Evolutionary conservation across 2,888 invertebrate genomes (phyloP).

Genomic region (Lomographa bimaculata): DNA sequence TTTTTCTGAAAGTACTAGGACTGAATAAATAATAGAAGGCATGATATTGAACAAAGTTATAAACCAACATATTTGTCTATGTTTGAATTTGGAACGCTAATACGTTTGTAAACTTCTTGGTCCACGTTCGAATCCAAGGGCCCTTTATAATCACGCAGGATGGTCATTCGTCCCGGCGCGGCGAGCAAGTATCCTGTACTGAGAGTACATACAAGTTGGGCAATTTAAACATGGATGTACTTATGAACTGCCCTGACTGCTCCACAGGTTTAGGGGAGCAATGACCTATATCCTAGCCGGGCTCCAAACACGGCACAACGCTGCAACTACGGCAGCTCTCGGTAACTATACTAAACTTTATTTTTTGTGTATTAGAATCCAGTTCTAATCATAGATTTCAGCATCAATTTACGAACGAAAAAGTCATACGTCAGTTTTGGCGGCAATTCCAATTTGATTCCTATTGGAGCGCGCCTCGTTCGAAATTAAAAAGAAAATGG

Average conservation of each 20-base stretch:
- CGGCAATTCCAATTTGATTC: constrained; percentile 66
- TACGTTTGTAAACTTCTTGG: constrained; percentile 22
- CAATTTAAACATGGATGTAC: constrained; percentile 81
- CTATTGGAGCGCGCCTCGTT: constrained; percentile 53
- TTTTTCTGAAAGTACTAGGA: too few relatives aligned
- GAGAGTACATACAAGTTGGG: constrained; percentile 77
- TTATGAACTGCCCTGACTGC: constrained; percentile 78
- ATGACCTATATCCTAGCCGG: constrained; percentile 82
- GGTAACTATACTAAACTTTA: constrained; percentile 70
- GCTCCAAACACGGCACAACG: constrained; percentile 57
- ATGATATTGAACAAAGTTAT: too few relatives aligned
- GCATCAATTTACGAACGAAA: constrained; percentile 48
- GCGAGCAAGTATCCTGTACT: constrained; percentile 70
- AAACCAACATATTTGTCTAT: too few relatives aligned
- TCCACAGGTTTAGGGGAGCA: constrained; percentile 82
- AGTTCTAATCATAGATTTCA: constrained; percentile 72
- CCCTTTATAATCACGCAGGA: constrained; percentile 57
- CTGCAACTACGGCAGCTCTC: constrained; percentile 53
- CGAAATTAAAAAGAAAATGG: constrained; percentile 40
- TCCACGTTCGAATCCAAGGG: constrained; percentile 4
- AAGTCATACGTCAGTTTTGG: constrained; percentile 57
- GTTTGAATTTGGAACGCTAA: constrained; percentile 12
- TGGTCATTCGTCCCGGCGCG: constrained; percentile 58
- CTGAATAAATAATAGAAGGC: too few relatives aligned
- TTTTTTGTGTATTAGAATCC: constrained; percentile 73